Evolutionary conservation across 2,113 vertebrate species (phyloP), one percentile per base, ranked within the genome.

Genomic region (Cygnus buccinator): DNA sequence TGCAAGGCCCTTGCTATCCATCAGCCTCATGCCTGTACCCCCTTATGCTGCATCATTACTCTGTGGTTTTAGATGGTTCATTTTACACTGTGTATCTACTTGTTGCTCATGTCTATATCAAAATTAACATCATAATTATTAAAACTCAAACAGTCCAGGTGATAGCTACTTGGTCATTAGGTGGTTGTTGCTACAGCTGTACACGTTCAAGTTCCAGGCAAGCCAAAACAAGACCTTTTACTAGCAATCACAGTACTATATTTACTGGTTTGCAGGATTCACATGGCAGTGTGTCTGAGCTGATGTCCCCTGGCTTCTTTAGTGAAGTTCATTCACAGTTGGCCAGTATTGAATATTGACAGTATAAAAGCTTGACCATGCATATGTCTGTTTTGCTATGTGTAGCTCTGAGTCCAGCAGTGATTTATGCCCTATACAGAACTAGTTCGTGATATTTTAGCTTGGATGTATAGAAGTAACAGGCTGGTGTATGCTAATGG

Each of bases 381-480:
- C 23, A 3, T 62, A 13, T 22, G 5, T 8, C 3, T 79, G 21
- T 19, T 78, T 57, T 61, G 23, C 19, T 61, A 3, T 28, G 25
- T n/a, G 31, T 31, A 1, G 1, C 55, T 29, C 39, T 55, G 28
- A 59, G 9, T 46, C 31, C 33, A 79, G 11, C 23, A 11, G 1
- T 84, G 29, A 33, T 4, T 43, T 74, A 10, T 6, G 35, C 23
- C 9, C 46, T 26, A 52, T 68, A 37, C 67, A 75, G 22, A 81
- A 57, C 43, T 43, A 50, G 26, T 71, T 75, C 75, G 44, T 78
- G 62, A 29, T 86, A 59, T 6, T 39, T 65, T 26, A 58, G 3
- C 10, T 15, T 2, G 0, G 0, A 0, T 63, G 23, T 16, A 25
- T n/a, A 43, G 48, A 72, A 86, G 28, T 46, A 31, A 68, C 8